Evolutionary conservation across 1,140 invertebrate genomes (phyloP), one percentile per base, ranked within the genome.

Genomic region (Carposina sasakii): DNA sequence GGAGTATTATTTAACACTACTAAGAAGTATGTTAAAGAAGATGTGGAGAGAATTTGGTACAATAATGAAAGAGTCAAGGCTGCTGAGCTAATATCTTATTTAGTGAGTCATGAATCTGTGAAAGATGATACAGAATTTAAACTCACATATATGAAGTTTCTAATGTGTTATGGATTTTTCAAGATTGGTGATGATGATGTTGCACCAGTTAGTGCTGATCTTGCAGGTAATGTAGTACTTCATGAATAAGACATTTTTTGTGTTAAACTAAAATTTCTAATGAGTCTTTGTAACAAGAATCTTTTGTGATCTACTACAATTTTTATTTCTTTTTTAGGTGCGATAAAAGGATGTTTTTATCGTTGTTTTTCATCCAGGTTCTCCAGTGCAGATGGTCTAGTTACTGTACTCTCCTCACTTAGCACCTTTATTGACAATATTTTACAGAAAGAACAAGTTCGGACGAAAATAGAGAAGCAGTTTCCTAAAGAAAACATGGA

Each of bases 41-140:
- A 63, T 60, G 63, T 83, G 48, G 86, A 88, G 46, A 74, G 83
- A 39, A 71, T 71, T 51, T 92, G 90, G 89, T 88, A 87, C 31
- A 91, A 91, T 68, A 83, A 86, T 48, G 91, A 93, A 69, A 87
- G 89, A 67, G 78, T 88, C 39, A 90, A 91, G 67, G 88, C 89
- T 10, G 87, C 88, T 22, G 90, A 92, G 63, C 70, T 91, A 47
- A 67, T 92, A 21, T 89, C 89, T 34, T 90, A 89, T 74, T 77
- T 93, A 48, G 68, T 93, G 0, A 86, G 79, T 52, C 90, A 92
- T 71, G 86, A 88, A 37, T 69, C 85, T 31, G 85, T 90, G 8
- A 78, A 87, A 48, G 71, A 84, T 31, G 87, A 91, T 46, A 77
- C 86, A 44, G 85, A 89, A 31, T 94, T 92, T 88, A 90, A 89